Conservation (phyloP, 1,140 invertebrate species). For the Cyphomyrmex costatus region DNA sequence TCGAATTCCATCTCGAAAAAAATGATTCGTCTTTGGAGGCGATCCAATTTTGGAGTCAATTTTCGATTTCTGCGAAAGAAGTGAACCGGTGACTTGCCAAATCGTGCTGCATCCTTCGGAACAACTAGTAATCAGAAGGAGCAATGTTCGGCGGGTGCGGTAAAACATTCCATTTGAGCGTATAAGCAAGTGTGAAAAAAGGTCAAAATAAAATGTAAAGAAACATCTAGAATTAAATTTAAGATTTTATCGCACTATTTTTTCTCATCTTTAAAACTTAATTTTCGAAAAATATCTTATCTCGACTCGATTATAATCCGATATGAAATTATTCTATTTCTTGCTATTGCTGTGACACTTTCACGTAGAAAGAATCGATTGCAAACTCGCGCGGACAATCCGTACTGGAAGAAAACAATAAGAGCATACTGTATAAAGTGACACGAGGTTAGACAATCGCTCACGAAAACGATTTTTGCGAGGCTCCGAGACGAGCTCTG, state of each 20-base stretch:
- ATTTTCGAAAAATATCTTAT: background rate
- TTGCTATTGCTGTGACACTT: background rate
- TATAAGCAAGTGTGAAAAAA: background rate
- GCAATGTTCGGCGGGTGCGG: too few relatives aligned
- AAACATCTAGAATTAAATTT: constrained; percentile 5
- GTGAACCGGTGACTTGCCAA: too few relatives aligned
- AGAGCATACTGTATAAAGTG: background rate
- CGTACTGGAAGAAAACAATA: background rate
- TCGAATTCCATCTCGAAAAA: too few relatives aligned
- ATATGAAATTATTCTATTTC: background rate
- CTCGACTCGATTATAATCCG: background rate
- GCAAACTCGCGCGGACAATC: background rate
- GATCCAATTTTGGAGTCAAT: too few relatives aligned
- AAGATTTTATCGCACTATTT: constrained; percentile 23
- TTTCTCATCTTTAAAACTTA: background rate
- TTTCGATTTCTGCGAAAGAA: too few relatives aligned
- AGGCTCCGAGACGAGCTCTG: constrained; percentile 30
- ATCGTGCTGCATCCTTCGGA: too few relatives aligned
- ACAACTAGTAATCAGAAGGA: too few relatives aligned
- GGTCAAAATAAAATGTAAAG: constrained; percentile 2
- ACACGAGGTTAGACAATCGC: constrained; percentile 49
- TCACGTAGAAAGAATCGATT: background rate
- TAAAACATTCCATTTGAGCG: too few relatives aligned
- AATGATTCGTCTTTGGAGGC: too few relatives aligned
- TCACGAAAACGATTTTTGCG: constrained; percentile 50